These are phyloP conservation scores for Phoebastria nigripes DNA, from an alignment of 2,797 vertebrate genomes.

Conservation along the genomic window DNA sequence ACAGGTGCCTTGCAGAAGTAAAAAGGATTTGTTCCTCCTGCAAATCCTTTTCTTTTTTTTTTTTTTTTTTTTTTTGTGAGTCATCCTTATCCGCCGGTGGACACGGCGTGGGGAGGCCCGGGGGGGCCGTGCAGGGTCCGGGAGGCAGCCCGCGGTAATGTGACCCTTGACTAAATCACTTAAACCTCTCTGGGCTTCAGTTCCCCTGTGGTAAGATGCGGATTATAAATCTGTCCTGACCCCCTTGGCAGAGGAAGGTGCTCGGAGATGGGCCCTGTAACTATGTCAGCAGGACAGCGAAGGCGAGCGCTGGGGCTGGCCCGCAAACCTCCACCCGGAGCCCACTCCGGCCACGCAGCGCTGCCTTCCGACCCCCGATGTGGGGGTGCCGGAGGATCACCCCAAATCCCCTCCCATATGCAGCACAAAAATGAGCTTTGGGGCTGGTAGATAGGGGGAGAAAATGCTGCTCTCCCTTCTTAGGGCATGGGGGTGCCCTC, in stretches of 20 bases:
- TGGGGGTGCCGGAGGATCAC: fast-evolving
- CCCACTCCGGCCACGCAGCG: fast-evolving
- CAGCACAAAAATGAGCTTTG: background rate
- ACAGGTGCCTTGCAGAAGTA: slow-evolving; percentile 13
- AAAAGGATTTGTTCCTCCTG: slow-evolving; percentile 26
- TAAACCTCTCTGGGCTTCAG: background rate
- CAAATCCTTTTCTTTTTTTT: background rate
- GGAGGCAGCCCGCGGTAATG: background rate
- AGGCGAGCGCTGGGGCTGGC: fast-evolving
- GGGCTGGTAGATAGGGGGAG: fast-evolving
- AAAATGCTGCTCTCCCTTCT: background rate
- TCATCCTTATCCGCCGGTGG: background rate
- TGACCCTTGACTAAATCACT: background rate
- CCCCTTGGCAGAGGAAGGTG: background rate
- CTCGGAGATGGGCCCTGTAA: background rate
- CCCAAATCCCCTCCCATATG: background rate
- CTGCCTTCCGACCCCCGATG: background rate
- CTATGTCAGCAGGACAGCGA: background rate
- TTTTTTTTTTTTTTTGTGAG: background rate
- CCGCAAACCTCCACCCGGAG: background rate
- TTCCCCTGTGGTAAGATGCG: background rate
- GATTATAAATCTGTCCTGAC: background rate
- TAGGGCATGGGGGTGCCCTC: background rate
- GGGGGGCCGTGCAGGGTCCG: background rate
- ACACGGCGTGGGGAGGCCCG: fast-evolving